Percentiles rank a stretch among this genome's conserved stretches.
These are phyloP conservation scores for Drosophila subobscura DNA, from an alignment of 1,140 invertebrate species.

Conservation along the genomic window DNA sequence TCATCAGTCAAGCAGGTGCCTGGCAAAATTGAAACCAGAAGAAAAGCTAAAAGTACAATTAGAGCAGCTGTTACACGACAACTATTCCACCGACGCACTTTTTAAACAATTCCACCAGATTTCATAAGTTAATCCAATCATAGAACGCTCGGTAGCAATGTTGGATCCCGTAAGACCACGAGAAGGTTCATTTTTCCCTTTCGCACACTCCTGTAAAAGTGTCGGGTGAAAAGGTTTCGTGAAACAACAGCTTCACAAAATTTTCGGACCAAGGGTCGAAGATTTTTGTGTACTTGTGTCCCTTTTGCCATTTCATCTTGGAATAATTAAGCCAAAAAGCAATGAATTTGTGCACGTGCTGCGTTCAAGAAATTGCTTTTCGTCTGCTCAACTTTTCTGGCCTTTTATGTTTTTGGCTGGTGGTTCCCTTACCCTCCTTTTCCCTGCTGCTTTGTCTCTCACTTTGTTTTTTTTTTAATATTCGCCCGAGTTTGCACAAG, in stretches of 20 bases:
- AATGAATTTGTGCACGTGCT: conserved; percentile 74
- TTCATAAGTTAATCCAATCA: no score
- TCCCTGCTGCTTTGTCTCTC: conserved; percentile 5
- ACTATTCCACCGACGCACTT: no score
- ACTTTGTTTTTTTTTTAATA: conserved; percentile 39
- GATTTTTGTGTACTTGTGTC: conserved; percentile 32
- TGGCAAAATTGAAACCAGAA: background rate
- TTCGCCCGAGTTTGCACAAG: conserved; percentile 52
- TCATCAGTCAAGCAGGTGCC: conserved; percentile 9
- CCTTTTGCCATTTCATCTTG: conserved; percentile 67
- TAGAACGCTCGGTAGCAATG: no score
- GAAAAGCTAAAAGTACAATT: conserved; percentile 31
- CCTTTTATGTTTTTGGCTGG: conserved; percentile 55
- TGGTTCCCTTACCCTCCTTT: conserved; percentile 15
- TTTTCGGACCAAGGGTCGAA: conserved; percentile 23
- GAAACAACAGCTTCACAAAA: conserved; percentile 15
- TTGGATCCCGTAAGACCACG: no score
- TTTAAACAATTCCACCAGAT: no score
- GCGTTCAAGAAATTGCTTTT: conserved; percentile 74
- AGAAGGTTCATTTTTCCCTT: no score
- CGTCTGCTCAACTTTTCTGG: conserved; percentile 39
- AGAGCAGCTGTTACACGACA: background rate
- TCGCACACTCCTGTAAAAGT: no score
- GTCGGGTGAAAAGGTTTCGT: no score
- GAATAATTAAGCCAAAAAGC: conserved; percentile 71